Percentiles rank a stretch among this genome's conserved stretches.
phyloP scores from a whole-genome alignment of 2,888 invertebrate genomes.

The Pristionchus arcanus region DNA sequence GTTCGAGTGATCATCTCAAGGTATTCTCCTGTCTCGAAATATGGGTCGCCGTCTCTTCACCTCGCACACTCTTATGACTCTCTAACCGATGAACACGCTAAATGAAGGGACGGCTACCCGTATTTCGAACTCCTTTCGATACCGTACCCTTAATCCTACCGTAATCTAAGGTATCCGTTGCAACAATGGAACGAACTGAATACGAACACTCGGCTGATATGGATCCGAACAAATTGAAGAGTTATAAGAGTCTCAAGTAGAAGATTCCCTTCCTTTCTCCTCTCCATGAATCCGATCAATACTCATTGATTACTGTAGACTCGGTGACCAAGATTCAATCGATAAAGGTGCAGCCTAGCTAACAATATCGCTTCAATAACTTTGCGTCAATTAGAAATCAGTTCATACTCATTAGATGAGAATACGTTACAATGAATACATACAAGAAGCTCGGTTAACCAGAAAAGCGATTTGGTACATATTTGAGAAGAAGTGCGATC shows the following conservation, averaged over 20 bases:
- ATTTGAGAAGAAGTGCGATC: neutral
- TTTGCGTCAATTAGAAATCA: neutral
- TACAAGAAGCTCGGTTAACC: neutral
- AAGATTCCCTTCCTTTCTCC: neutral
- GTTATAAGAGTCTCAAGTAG: slow-evolving; percentile 15
- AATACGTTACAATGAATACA: neutral
- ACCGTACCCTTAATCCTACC: neutral
- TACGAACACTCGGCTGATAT: slow-evolving; percentile 41
- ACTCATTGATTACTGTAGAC: slow-evolving; percentile 44
- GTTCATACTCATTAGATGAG: slow-evolving; percentile 16
- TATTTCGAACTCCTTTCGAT: neutral
- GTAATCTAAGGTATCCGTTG: slow-evolving; percentile 34
- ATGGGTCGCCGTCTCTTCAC: no score
- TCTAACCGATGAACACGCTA: neutral
- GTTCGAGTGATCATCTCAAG: neutral
- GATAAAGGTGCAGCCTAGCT: slow-evolving; percentile 17
- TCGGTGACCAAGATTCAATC: slow-evolving; percentile 28
- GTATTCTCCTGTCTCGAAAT: neutral
- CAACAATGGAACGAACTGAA: slow-evolving; percentile 20
- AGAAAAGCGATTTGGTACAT: neutral
- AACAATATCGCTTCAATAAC: neutral
- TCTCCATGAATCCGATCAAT: neutral
- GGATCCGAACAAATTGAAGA: slow-evolving; percentile 47
- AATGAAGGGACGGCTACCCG: neutral
- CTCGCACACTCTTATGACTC: no score